phyloP scores from a whole-genome alignment of 1,140 invertebrate species.

The Delia radicum region DNA sequence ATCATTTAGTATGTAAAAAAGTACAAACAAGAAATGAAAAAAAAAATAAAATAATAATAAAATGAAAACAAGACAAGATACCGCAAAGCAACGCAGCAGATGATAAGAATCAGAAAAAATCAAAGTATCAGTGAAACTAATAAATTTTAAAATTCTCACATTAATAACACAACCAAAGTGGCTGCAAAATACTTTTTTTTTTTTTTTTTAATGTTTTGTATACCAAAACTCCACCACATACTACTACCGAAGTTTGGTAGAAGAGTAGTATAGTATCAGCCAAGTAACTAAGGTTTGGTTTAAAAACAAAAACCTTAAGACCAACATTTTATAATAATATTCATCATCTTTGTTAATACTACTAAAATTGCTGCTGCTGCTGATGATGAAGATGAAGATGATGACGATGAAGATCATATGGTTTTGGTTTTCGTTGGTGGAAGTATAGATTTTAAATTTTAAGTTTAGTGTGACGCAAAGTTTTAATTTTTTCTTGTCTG shows the following conservation, averaged over 20 bases:
- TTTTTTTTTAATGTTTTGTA: too few species aligned
- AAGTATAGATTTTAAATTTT: background rate
- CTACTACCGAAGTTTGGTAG: background rate
- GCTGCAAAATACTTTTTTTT: background rate
- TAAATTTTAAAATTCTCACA: conserved; percentile 29
- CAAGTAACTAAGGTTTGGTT: background rate
- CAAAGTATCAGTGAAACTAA: conserved; percentile 20
- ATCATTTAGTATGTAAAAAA: background rate
- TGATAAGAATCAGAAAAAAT: conserved; percentile 23
- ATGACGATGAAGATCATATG: background rate
- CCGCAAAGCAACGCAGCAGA: background rate
- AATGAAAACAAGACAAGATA: conserved; percentile 7
- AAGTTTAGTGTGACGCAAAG: background rate
- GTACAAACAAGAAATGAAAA: background rate
- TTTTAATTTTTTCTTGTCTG: background rate
- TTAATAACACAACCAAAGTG: conserved; percentile 25
- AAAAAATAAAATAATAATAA: background rate
- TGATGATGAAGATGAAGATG: too few species aligned
- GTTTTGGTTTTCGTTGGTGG: background rate
- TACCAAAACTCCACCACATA: background rate
- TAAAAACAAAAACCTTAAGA: background rate
- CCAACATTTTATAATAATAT: background rate
- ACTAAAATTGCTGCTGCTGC: too few species aligned
- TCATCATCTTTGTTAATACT: background rate
- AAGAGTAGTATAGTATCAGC: background rate